Conservation (phyloP, 2,888 invertebrate genomes). For the Sthenelais limicola region DNA sequence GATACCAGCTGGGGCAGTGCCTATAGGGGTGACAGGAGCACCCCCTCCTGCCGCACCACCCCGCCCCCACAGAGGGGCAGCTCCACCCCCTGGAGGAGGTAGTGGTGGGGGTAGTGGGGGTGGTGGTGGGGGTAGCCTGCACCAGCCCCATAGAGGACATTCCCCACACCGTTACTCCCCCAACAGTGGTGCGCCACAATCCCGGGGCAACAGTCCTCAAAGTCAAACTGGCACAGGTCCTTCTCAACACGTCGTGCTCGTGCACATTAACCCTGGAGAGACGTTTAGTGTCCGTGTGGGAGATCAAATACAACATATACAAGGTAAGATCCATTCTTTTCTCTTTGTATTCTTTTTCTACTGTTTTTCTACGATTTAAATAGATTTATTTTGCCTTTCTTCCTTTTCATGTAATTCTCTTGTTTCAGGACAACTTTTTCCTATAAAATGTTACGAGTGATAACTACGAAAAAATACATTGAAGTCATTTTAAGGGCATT, state of each 20-base stretch:
- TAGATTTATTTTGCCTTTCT: no score
- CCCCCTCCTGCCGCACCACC: background rate
- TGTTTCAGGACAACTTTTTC: no score
- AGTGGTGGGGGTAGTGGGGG: background rate
- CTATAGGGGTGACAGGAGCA: background rate
- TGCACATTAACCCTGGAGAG: slow-evolving; percentile 85
- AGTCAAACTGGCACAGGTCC: background rate
- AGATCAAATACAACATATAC: slow-evolving; percentile 82
- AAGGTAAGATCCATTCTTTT: no score
- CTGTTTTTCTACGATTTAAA: no score
- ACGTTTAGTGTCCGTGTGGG: slow-evolving; percentile 83
- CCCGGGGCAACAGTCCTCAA: slow-evolving; percentile 41
- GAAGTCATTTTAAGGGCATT: no score
- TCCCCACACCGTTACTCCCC: slow-evolving; percentile 44
- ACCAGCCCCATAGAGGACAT: slow-evolving; percentile 34
- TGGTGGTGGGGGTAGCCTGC: background rate
- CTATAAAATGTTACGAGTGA: no score
- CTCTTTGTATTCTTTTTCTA: no score
- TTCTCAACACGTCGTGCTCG: slow-evolving; percentile 79
- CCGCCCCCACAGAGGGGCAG: background rate
- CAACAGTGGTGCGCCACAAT: slow-evolving; percentile 23
- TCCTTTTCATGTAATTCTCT: no score
- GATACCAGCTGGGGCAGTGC: background rate
- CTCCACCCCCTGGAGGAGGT: background rate
- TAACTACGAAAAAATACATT: no score